phyloP scores from a whole-genome alignment of 1,140 invertebrate species.

The Epicauta chinensis region DNA sequence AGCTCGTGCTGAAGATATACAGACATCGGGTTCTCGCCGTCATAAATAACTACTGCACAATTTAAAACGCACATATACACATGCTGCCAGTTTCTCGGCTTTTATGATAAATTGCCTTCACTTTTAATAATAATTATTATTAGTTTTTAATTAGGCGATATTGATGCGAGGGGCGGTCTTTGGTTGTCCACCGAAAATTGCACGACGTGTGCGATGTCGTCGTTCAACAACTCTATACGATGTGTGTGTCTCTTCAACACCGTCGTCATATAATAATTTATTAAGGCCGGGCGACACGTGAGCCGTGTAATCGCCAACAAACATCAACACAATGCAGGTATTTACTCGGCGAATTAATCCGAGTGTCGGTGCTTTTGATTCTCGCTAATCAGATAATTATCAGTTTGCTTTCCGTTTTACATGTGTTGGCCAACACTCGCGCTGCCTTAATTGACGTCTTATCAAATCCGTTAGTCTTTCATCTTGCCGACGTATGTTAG shows the following conservation, averaged over 20 bases:
- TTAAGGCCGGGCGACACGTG: constrained; percentile 20
- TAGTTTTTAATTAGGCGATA: no score
- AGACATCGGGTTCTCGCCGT: constrained; percentile 11
- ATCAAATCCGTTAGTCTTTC: constrained; percentile 25
- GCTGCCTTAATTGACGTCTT: constrained; percentile 29
- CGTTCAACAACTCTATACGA: neutral
- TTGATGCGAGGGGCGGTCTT: no score
- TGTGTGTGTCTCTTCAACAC: constrained; percentile 20
- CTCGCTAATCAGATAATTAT: constrained; percentile 35
- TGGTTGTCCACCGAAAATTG: no score
- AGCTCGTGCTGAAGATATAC: constrained; percentile 13
- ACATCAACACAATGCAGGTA: constrained; percentile 32
- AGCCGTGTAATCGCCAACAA: constrained; percentile 23
- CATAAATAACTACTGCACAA: constrained; percentile 10
- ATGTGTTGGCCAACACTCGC: constrained; percentile 29
- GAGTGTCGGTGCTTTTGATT: constrained; percentile 33
- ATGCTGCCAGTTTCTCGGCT: no score
- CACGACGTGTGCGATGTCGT: neutral
- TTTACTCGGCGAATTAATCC: constrained; percentile 31
- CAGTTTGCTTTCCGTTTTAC: constrained; percentile 31
- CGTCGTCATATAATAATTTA: constrained; percentile 24
- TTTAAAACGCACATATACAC: no score
- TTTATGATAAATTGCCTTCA: no score
- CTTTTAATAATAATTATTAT: no score
- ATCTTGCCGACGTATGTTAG: constrained; percentile 15